Base-by-base conservation (phyloP, 1,140 invertebrate genomes). In the Microplitis demolitor region DNA sequence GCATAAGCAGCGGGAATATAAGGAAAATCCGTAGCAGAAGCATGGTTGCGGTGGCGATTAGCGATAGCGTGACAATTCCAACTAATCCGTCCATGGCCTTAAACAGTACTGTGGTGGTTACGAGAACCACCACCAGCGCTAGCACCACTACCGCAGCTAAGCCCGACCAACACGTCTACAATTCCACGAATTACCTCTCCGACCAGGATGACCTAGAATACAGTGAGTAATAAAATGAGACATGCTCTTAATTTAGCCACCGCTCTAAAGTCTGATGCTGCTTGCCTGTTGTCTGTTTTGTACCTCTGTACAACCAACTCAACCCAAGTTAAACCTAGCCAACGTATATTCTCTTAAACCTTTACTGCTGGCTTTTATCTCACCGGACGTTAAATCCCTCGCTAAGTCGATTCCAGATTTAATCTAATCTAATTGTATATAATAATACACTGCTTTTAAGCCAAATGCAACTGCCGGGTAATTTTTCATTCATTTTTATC, bases 131-230 rank as follows among this genome's bases (percentile, higher is more conserved):
- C 39, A 45, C 39, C 39, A 45, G 6, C 39, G 39, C 6, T 6
- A 45, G 39, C 39, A 45, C 39, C 71, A 82, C 82, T 68, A 82
- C 77, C 66, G 84, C 83, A 60, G 73, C 78, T 74, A 84, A 84
- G 66, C 73, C 72, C 45, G 74, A 78, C 75, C 81, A 83, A 77
- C 84, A 84, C 74, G 74, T 81, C 76, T 80, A 84, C 79, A 87
- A 86, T 73, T 78, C 80, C 69, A 85, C 85, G 35, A 78, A 81
- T 34, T 81, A 83, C 73, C 78, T 84, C 60, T 77, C 74, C 34
- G 85, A 86, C 56, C 83, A 83, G 71, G 85, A 87, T 67, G 85
- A 85, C 67, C 79, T 87, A 69, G 85, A 87, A 77, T 84, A 87
- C 77, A 83, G 85, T 87, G 75, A 86, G 85, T 87, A 74, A 80